Percentiles rank a stretch among this genome's conserved stretches.
Conservation (phyloP, 2,113 vertebrate species). For the Lagopus muta region DNA sequence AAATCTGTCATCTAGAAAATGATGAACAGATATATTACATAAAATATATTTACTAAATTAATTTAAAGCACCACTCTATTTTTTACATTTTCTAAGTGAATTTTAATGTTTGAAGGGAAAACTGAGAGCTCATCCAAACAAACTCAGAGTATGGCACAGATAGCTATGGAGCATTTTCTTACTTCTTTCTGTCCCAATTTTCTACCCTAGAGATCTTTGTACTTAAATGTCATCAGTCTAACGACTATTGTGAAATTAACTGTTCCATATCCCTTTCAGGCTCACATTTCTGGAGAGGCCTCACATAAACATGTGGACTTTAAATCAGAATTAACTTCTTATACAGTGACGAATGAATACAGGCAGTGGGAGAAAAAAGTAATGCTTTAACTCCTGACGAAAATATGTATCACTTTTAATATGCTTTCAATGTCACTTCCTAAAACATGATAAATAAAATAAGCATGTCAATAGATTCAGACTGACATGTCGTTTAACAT, state of each 20-base stretch:
- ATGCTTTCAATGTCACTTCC: background rate
- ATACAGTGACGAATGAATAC: background rate
- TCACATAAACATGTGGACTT: background rate
- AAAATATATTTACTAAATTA: background rate
- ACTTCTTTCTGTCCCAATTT: background rate
- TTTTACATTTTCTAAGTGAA: background rate
- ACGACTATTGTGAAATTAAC: background rate
- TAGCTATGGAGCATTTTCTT: background rate
- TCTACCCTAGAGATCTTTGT: background rate
- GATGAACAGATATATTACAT: background rate
- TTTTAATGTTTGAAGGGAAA: background rate
- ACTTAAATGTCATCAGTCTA: background rate
- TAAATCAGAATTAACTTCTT: conserved; percentile 31
- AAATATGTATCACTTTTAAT: background rate
- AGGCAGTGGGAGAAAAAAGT: background rate
- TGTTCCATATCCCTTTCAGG: background rate
- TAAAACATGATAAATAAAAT: conserved; percentile 48
- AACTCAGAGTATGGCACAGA: accelerated
- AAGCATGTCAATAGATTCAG: conserved; percentile 44
- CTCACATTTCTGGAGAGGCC: background rate
- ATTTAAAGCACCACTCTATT: background rate
- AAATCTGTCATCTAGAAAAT: background rate
- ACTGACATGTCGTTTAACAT: conserved; percentile 13
- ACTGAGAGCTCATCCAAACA: background rate
- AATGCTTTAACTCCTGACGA: background rate